Evolutionary conservation across 2,797 vertebrate species (phyloP).

Genomic region (Syngnathus rostellatus): DNA sequence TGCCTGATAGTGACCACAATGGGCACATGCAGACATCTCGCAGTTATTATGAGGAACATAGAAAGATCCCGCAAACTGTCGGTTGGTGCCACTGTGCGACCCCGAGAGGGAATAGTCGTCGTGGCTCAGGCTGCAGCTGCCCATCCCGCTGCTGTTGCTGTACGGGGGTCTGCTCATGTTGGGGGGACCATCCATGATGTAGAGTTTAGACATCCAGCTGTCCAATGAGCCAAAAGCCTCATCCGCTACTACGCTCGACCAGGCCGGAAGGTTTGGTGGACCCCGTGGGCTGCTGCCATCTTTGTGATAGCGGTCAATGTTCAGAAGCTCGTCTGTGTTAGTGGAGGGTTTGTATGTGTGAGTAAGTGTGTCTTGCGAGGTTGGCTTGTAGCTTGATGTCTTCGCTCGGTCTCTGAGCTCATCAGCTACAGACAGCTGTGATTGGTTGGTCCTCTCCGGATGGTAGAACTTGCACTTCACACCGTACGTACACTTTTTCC

Average conservation of each 20-base stretch:
- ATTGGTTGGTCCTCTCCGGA: conserved; percentile 70
- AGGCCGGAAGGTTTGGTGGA: conserved; percentile 11
- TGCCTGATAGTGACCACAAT: conserved; percentile 20
- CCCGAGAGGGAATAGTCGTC: conserved; percentile 27
- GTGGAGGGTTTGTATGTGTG: conserved; percentile 18
- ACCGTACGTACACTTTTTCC: conserved; percentile 87
- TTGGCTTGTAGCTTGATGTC: conserved; percentile 10
- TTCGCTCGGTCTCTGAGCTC: conserved; percentile 71
- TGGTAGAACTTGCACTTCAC: conserved; percentile 88
- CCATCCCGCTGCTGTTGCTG: conserved; percentile 56
- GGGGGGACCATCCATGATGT: conserved; percentile 28
- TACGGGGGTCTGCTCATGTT: conserved; percentile 17
- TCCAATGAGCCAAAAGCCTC: conserved; percentile 61
- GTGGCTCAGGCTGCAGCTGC: conserved; percentile 36
- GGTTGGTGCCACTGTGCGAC: background rate
- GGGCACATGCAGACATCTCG: background rate
- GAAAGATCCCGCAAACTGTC: background rate
- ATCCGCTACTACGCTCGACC: conserved; percentile 34
- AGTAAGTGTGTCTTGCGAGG: conserved; percentile 17
- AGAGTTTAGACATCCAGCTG: conserved; percentile 36
- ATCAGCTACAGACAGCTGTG: conserved; percentile 78
- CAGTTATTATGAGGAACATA: background rate
- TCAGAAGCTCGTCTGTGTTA: conserved; percentile 22
- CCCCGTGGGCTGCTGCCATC: conserved; percentile 31
- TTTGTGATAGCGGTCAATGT: conserved; percentile 17